These are phyloP conservation scores for Beris chalybata DNA, from an alignment of 2,888 invertebrate genomes.

Conservation along the genomic window DNA sequence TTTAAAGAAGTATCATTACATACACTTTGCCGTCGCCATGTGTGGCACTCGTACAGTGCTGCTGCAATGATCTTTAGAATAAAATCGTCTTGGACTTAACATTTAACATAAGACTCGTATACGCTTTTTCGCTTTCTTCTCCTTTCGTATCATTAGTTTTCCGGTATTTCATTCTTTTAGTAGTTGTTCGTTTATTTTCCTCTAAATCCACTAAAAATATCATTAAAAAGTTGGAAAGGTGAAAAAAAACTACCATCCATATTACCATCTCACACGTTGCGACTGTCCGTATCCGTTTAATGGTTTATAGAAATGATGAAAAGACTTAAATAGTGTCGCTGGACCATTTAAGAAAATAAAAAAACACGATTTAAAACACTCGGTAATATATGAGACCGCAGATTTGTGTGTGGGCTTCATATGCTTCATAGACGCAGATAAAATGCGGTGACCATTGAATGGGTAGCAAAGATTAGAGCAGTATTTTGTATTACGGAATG, in stretches of 20 bases:
- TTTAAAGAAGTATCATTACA: constrained; percentile 4
- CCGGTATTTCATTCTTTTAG: not conserved
- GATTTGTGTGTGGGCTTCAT: constrained; percentile 32
- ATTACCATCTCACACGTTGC: constrained; percentile 28
- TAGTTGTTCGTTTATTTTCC: not conserved
- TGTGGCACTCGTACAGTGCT: too few relatives aligned
- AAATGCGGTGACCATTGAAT: constrained; percentile 29
- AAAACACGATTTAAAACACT: constrained; percentile 18
- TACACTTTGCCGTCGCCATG: too few relatives aligned
- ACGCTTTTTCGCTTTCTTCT: not conserved
- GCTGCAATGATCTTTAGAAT: too few relatives aligned
- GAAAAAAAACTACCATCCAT: constrained; percentile 4
- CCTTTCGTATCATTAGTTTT: not conserved
- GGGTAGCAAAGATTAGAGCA: constrained; percentile 21
- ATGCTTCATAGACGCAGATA: constrained; percentile 24
- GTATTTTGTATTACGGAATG: constrained; percentile 12
- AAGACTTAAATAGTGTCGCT: constrained; percentile 26
- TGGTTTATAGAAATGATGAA: constrained; percentile 24
- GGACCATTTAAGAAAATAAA: constrained; percentile 22
- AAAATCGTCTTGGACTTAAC: too few relatives aligned
- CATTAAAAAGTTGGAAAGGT: constrained; percentile 14
- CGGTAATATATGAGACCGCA: constrained; percentile 32
- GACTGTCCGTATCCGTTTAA: constrained; percentile 14
- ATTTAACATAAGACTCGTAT: too few relatives aligned
- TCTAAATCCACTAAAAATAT: constrained; percentile 22